phyloP scores from a whole-genome alignment of 2,797 vertebrate genomes.

The Silurus aristotelis region DNA sequence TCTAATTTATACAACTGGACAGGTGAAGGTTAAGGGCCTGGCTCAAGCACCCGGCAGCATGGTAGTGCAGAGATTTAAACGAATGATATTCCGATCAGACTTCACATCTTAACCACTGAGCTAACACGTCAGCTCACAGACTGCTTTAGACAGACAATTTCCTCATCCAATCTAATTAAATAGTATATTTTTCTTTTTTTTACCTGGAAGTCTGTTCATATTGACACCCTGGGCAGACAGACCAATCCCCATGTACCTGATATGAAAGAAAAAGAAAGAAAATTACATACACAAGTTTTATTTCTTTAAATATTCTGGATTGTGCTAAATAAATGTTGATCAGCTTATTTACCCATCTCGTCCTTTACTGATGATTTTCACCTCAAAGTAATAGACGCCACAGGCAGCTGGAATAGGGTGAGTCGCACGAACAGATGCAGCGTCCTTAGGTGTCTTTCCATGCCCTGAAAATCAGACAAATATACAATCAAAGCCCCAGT shows the following conservation, averaged over 20 bases:
- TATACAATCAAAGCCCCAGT: background rate
- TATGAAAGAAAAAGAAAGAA: conserved; percentile 49
- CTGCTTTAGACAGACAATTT: conserved; percentile 12
- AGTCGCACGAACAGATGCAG: conserved; percentile 94
- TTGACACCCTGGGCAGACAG: conserved; percentile 98
- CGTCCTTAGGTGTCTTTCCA: conserved; percentile 98
- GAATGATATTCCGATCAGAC: no score
- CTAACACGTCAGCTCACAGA: background rate
- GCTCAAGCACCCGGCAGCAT: no score
- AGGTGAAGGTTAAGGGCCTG: no score
- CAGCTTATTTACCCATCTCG: conserved; percentile 88
- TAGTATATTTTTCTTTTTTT: conserved; percentile 43
- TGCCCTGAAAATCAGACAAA: conserved; percentile 80
- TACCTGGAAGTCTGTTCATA: conserved; percentile 99
- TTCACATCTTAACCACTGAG: no score
- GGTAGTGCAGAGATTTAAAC: no score
- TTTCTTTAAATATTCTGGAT: background rate
- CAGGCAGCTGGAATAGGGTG: conserved; percentile 98
- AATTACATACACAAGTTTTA: background rate
- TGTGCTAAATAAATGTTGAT: background rate
- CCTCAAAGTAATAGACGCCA: conserved; percentile 98
- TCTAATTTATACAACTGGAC: no score
- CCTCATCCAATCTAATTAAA: background rate
- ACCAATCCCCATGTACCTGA: conserved; percentile 98
- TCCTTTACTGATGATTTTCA: conserved; percentile 99